Evolutionary conservation across 2,113 vertebrate genomes (phyloP).

Genomic region (Brachyhypopomus occidentalis): DNA sequence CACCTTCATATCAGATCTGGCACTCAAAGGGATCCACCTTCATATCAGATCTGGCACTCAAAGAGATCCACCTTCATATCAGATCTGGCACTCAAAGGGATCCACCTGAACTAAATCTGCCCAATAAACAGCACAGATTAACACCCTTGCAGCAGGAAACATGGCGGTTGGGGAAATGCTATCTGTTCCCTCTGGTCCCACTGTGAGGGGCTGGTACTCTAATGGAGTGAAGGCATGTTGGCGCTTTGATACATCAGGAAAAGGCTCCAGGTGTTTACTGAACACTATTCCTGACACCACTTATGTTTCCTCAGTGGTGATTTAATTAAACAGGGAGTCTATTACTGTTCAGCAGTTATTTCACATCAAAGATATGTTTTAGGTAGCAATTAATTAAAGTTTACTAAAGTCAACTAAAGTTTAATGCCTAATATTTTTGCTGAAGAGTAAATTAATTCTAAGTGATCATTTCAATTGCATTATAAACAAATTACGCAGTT

Average conservation of each 20-base stretch:
- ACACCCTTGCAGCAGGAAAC: background rate
- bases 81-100: background rate
- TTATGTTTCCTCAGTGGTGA: background rate
- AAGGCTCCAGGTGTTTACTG: background rate
- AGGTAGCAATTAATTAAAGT: background rate
- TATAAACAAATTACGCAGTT: no score
- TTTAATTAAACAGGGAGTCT: background rate
- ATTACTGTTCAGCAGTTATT: background rate
- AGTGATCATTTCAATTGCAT: background rate
- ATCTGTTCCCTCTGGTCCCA: background rate
- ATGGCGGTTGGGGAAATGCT: background rate
- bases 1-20: no score
- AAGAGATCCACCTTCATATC: background rate
- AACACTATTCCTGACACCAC: background rate
- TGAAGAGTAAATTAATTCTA: background rate
- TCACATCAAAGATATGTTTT: background rate
- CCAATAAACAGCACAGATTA: constrained; percentile 17
- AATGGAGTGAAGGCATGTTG: background rate
- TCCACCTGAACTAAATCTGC: background rate
- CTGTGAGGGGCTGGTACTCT: background rate
- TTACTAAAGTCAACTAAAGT: no score
- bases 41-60: no score
- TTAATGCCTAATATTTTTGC: no score
- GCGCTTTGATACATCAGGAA: background rate
- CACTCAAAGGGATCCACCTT: background rate